Evolutionary conservation across 2,797 vertebrate species (phyloP), one percentile per base, ranked within the genome.

Genomic region (Rhodeus uyekii): DNA sequence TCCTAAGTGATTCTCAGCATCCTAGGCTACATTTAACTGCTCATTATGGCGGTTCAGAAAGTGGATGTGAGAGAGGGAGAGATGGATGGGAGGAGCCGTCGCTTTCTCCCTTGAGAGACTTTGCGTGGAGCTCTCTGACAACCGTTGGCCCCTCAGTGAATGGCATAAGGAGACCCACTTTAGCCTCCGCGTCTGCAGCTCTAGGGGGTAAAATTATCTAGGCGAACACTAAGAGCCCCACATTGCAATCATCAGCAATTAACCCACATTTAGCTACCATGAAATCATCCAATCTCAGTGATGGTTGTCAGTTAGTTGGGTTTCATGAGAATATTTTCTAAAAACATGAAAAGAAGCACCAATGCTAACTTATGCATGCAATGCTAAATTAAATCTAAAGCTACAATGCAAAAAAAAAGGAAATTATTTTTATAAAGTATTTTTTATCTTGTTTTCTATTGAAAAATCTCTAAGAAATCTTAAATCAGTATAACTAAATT

Each of bases 1-100:
- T 85, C 81, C 61, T 91, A 92, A 93, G 90, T 93, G 93, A 92
- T 90, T 90, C 87, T 86, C 80, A 83, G 89, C 87, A 80, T 88
- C 87, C 83, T 74, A 42, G 22, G 85, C 89, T 84, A 75, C 77
- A 69, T 85, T 89, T 89, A 86, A 85, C 84, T 67, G 85, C 84
- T 92, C 87, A 89, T 92, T 91, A 92, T 46, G 61, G 38, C 36
- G 76, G 72, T 48, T 72, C 16, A 67, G 50, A 69, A 50, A 44
- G 71, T 78, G 44, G 63, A 69, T 73, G 46, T 38, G 24, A 38
- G 81, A 76, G 34, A n/a, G 74, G 10, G 71, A 34, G 34, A 60
- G 85, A 73, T 27, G 48, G 55, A 86, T 65, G 80, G 76, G 85
- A 85, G 85, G 85, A 84, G 64, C 67, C 18, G 18, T 69, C 39